Evolutionary conservation across 2,888 invertebrate species (phyloP).

Genomic region (Norana najaformis): DNA sequence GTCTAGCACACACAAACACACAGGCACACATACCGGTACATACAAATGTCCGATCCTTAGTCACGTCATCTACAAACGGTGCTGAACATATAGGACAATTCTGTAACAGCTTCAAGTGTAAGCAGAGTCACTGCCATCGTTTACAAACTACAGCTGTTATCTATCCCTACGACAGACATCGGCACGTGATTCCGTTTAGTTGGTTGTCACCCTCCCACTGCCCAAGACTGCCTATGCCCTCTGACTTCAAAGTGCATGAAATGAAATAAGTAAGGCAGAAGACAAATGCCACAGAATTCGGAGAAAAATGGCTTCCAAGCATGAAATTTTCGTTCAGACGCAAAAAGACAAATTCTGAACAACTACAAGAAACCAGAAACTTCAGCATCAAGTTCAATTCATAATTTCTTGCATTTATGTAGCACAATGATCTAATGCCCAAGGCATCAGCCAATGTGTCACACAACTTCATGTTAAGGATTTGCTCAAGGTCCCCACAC

Average conservation of each 20-base stretch:
- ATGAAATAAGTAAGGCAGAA: background rate
- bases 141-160: background rate
- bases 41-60: constrained; percentile 6
- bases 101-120: background rate
- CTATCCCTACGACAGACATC: background rate
- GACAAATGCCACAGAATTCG: background rate
- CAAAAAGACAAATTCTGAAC: background rate
- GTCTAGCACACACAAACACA: background rate
- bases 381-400: background rate
- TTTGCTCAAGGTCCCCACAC: too few relatives aligned
- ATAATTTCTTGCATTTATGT: background rate
- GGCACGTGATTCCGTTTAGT: background rate
- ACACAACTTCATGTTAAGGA: background rate
- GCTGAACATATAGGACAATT: background rate
- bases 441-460: background rate
- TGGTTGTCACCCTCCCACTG: background rate
- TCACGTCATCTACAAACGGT: background rate
- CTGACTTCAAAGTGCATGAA: background rate
- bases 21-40: background rate
- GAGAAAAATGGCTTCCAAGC: background rate
- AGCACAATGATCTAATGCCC: background rate
- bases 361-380: background rate
- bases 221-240: background rate
- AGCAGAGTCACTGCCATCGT: background rate
- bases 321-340: background rate